phyloP scores from a whole-genome alignment of 2,113 vertebrate species.

The Hemiscyllium ocellatum region DNA sequence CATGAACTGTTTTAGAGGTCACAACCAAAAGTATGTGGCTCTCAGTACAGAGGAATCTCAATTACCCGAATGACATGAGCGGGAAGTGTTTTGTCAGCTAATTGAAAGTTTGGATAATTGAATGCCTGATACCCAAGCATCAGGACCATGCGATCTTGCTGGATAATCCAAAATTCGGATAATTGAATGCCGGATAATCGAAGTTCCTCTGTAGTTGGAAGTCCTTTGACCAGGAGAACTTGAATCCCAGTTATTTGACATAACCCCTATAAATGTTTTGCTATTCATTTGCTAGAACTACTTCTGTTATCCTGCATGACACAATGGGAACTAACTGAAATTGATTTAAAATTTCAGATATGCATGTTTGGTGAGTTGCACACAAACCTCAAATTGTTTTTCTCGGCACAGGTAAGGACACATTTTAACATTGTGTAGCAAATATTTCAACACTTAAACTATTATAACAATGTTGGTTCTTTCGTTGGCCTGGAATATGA shows the following conservation, averaged over 20 bases:
- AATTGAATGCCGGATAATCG: too few species aligned
- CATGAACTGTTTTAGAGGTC: not conserved
- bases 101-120: too few species aligned
- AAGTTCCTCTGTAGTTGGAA: not conserved
- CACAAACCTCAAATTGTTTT: not conserved
- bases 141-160: too few species aligned
- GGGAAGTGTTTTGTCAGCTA: too few species aligned
- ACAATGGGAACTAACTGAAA: not conserved
- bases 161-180: too few species aligned
- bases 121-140: too few species aligned
- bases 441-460: not conserved
- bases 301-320: not conserved
- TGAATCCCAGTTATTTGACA: not conserved
- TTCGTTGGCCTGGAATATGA: constrained; percentile 73
- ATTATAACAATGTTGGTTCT: constrained; percentile 81
- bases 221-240: not conserved
- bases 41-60: not conserved
- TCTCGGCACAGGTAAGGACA: not conserved
- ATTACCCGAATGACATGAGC: too few species aligned
- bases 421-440: not conserved
- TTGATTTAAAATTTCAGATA: not conserved
- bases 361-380: not conserved
- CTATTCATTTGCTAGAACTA: not conserved
- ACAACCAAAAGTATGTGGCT: not conserved
- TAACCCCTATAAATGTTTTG: not conserved